Evolutionary conservation across 2,888 invertebrate species (phyloP), one percentile per base, ranked within the genome.

Genomic region (Leucania comma): DNA sequence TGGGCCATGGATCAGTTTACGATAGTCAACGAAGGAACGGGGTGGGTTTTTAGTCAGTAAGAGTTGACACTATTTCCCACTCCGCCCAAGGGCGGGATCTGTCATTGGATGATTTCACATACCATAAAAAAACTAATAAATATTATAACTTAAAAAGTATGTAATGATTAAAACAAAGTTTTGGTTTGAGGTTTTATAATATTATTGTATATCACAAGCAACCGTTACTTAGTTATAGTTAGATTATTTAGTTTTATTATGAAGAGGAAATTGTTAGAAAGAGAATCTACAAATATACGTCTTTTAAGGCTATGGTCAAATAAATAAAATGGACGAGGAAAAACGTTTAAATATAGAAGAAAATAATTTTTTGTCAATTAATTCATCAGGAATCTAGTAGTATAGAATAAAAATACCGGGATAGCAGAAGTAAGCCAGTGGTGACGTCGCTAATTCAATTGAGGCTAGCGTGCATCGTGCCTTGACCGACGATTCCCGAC

Each of bases 391-490:
- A 38, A 14, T 17, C 26, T 42, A 14, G 14, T 20, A 29, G 24
- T 32, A 58, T n/a, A 26, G 9, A 10, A n/a, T 12, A 20, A 59
- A 66, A 60, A 60, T 78, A 67, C 22, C 57, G 59, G 58, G 46
- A 32, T 46, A 29, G 29, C 29, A 66, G 63, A 69, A 69, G 74
- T 56, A 26, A 67, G 50, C 46, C 22, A 14, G 42, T 42, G 61
- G 48, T 64, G 72, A 76, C 54, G 42, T 65, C 22, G 35, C 42
- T 82, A 70, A 82, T 77, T 77, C 63, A 72, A 77, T 80, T 68
- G 70, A 46, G 67, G 66, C 56, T 65, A 76, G 68, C 63, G 53
- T 56, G 75, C 71, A 58, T 50, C 57, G 50, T 51, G 29, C n/a
- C 38, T 51, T 24, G 58, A 22, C 24, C 63, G 26, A 57, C 42